phyloP scores from a whole-genome alignment of 2,113 vertebrate genomes.

The Heterotilapia buettikoferi region DNA sequence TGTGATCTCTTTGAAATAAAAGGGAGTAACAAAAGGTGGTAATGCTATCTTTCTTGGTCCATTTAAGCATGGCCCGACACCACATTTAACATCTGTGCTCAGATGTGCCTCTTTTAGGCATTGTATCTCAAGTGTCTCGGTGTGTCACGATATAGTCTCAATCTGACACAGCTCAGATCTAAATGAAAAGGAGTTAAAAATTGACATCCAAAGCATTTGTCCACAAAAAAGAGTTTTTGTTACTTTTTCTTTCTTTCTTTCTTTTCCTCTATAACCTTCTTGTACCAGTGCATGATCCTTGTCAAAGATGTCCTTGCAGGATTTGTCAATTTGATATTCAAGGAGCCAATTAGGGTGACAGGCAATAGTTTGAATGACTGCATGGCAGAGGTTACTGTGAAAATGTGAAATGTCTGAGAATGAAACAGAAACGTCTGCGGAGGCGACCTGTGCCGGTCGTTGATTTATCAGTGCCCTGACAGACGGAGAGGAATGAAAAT shows the following conservation, averaged over 20 bases:
- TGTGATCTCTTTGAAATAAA: conserved; percentile 58
- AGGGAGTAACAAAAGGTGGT: conserved; percentile 60
- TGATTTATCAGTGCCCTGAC: conserved; percentile 36
- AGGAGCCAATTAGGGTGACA: conserved; percentile 64
- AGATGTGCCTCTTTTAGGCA: conserved; percentile 16
- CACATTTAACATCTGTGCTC: conserved; percentile 61
- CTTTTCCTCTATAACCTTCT: not conserved
- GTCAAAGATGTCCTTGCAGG: conserved; percentile 14
- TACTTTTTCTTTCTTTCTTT: not conserved
- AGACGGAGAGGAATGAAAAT: conserved; percentile 16
- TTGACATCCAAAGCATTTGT: not conserved
- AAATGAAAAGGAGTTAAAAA: not conserved
- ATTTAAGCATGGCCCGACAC: conserved; percentile 27
- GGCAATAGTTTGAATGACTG: conserved; percentile 29
- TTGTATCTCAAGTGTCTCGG: conserved; percentile 23
- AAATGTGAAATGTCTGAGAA: conserved; percentile 33
- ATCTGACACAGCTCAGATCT: not conserved
- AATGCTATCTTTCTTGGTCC: conserved; percentile 54
- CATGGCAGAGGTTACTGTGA: conserved; percentile 39
- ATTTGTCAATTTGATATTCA: conserved; percentile 49
- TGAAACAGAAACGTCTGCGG: not conserved
- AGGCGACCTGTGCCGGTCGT: not conserved
- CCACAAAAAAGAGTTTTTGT: not conserved
- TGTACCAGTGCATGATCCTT: not conserved
- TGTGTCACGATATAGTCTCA: not conserved